Conservation (phyloP, 2,113 vertebrate species). For the Syngnathus floridae region DNA sequence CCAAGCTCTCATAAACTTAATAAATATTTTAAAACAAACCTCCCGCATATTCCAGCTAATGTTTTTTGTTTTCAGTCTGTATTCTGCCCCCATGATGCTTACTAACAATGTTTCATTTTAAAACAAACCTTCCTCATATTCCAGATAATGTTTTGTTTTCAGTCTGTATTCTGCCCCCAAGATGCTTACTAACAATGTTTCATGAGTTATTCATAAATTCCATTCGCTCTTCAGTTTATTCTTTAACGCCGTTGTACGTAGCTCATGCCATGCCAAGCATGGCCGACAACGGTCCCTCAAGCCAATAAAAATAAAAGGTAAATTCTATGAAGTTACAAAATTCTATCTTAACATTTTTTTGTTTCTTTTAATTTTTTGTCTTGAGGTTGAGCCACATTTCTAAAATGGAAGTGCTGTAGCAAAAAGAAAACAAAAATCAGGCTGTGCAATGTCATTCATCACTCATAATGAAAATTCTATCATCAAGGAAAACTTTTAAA, state of each 20-base stretch:
- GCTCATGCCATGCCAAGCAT: slow-evolving; percentile 59
- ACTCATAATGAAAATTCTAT: slow-evolving; percentile 30
- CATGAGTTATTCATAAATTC: slow-evolving; percentile 69
- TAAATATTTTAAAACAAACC: slow-evolving; percentile 80
- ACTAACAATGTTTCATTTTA: slow-evolving; percentile 78
- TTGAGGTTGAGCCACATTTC: slow-evolving; percentile 5
- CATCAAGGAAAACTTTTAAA: slow-evolving; percentile 39
- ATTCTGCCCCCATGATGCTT: slow-evolving; percentile 73
- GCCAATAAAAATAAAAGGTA: slow-evolving; percentile 22
- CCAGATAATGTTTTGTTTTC: slow-evolving; percentile 78
- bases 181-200: slow-evolving; percentile 78
- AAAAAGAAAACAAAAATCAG: slow-evolving; percentile 33
- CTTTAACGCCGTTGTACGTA: slow-evolving; percentile 27
- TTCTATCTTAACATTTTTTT: slow-evolving; percentile 22
- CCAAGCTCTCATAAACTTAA: slow-evolving; percentile 78
- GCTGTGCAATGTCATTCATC: slow-evolving; percentile 25
- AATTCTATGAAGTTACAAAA: slow-evolving; percentile 11
- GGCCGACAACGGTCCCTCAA: slow-evolving; percentile 42
- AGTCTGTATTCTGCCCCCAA: slow-evolving; percentile 68
- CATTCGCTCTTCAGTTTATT: slow-evolving; percentile 31
- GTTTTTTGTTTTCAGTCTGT: slow-evolving; percentile 68
- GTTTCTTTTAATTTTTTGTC: slow-evolving; percentile 31
- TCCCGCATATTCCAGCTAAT: slow-evolving; percentile 78
- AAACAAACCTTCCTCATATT: slow-evolving; percentile 74
- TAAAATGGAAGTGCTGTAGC: slow-evolving; percentile 27